A percentile compares a stretch with the other conserved stretches of the same genome.
These are phyloP conservation scores for Norana najaformis DNA, from an alignment of 2,888 invertebrate species.

Conservation along the genomic window DNA sequence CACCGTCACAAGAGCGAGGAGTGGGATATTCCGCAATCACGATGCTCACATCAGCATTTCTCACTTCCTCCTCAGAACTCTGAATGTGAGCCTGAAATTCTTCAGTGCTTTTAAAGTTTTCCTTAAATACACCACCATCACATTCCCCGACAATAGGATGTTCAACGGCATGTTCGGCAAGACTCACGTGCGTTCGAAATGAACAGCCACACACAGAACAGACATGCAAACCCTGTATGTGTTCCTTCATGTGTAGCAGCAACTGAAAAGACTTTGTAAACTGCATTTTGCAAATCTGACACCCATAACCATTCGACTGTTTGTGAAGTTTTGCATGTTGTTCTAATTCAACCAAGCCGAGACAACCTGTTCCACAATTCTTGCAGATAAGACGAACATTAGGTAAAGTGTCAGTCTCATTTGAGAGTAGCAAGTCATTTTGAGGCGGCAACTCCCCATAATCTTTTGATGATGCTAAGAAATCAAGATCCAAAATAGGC, in stretches of 20 bases:
- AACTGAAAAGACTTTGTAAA: not conserved
- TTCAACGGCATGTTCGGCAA: not conserved
- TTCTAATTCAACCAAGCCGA: not conserved
- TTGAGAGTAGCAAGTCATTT: not conserved
- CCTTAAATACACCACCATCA: not conserved
- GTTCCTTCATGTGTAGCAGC: not conserved
- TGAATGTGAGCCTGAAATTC: not conserved
- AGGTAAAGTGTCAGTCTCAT: not conserved
- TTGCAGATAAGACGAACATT: not conserved
- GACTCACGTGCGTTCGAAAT: not conserved
- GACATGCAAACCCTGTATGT: not conserved
- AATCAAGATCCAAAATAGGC: not conserved
- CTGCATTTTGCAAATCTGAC: not conserved
- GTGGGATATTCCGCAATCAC: not conserved
- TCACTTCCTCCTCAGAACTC: not conserved
- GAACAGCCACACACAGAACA: not conserved
- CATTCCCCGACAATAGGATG: not conserved
- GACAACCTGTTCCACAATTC: not conserved
- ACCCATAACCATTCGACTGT: not conserved
- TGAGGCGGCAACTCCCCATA: not conserved
- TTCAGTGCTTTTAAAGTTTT: not conserved
- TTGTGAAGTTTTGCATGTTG: slow-evolving; percentile 15
- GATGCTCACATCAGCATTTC: not conserved
- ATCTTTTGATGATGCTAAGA: not conserved
- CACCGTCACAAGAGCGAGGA: not conserved